Evolutionary conservation across 2,888 invertebrate species (phyloP).

Genomic region (Luperina nickerlii): DNA sequence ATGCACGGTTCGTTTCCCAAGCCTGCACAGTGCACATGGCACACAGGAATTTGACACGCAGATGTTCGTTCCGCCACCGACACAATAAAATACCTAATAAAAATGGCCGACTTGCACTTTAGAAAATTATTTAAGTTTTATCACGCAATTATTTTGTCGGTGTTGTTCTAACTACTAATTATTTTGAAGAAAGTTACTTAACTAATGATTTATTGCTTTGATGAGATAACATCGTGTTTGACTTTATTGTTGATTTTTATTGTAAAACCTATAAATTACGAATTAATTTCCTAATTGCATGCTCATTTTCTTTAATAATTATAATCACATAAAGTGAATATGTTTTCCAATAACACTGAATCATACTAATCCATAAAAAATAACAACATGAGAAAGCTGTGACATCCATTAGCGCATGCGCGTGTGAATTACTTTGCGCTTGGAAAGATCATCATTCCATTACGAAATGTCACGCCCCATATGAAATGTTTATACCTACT

Average conservation of each 20-base stretch:
- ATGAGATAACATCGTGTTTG: neutral
- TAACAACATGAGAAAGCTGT: constrained; percentile 72
- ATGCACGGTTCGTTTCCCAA: constrained; percentile 88
- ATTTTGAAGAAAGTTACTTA: constrained; percentile 1
- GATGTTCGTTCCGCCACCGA: constrained; percentile 86
- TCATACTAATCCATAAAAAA: constrained; percentile 19
- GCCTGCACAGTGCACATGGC: constrained; percentile 89
- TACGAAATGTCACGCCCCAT: constrained; percentile 62
- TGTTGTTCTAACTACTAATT: constrained; percentile 1
- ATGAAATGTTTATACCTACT: constrained; percentile 23
- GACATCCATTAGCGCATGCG: constrained; percentile 75
- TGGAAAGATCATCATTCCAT: constrained; percentile 73
- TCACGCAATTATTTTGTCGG: constrained; percentile 29
- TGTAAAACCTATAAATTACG: constrained; percentile 3
- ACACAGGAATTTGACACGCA: constrained; percentile 89
- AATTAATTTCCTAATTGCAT: neutral
- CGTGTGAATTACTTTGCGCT: constrained; percentile 72
- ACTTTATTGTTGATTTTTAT: neutral
- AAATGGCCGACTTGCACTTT: constrained; percentile 77
- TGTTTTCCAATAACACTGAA: neutral
- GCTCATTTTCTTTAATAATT: constrained; percentile 5
- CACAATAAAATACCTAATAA: constrained; percentile 87
- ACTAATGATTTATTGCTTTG: neutral
- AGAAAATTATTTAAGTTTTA: constrained; percentile 52
- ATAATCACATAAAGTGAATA: neutral